These are phyloP conservation scores for Chiridota heheva DNA, from an alignment of 35 echinoderm and acorn worm genomes.

Conservation along the genomic window DNA sequence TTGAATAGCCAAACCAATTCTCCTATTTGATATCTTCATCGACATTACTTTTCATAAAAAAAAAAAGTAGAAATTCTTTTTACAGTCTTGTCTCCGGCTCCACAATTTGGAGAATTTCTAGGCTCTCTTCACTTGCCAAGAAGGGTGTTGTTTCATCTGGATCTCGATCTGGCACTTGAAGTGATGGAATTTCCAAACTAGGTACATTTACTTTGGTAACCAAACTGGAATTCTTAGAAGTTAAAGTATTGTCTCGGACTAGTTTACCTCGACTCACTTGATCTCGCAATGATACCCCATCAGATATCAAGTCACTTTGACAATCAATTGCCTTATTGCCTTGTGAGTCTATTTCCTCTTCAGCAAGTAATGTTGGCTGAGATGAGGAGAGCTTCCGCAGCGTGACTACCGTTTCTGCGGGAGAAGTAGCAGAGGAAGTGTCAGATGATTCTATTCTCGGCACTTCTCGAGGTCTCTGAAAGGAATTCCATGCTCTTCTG, in stretches of 20 bases:
- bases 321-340: not conserved
- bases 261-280: not conserved
- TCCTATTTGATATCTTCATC: too few relatives aligned
- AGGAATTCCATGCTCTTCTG: slow-evolving; percentile 71
- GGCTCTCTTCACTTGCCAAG: not conserved
- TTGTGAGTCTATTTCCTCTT: slow-evolving; percentile 20
- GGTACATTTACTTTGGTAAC: not conserved
- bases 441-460: slow-evolving; percentile 50
- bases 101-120: slow-evolving; percentile 31
- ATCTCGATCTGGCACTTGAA: slow-evolving; percentile 32
- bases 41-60: too few relatives aligned
- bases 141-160: slow-evolving; percentile 30
- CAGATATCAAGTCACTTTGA: not conserved
- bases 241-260: not conserved
- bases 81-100: slow-evolving; percentile 38
- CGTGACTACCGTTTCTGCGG: slow-evolving; percentile 58
- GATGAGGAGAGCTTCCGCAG: slow-evolving; percentile 54
- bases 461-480: slow-evolving; percentile 54
- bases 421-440: slow-evolving; percentile 82
- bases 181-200: slow-evolving; percentile 30
- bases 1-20: too few relatives aligned
- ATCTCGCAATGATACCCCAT: too few relatives aligned
- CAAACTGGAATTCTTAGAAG: not conserved
- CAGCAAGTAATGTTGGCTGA: slow-evolving; percentile 46
- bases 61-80: too few relatives aligned